Base-by-base conservation (phyloP, 2,888 invertebrate genomes). In the Pheosia tremula region DNA sequence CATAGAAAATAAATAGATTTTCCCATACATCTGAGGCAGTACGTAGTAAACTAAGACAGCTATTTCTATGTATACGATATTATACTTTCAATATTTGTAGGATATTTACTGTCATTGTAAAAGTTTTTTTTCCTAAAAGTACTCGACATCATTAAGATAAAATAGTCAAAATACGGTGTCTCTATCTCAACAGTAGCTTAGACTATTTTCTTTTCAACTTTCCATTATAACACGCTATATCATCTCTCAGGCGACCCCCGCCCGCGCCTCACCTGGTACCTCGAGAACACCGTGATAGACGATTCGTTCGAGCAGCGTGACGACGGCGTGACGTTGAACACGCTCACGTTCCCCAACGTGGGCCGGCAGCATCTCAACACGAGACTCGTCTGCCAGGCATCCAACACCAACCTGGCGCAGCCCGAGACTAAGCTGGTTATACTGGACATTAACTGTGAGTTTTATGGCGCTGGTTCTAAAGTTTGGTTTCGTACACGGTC, bases 391-490 rank as follows among this genome's bases (percentile, higher is more conserved):
- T 98, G 98, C 90, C 97, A 97, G 89, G 98, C 98, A 36, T 96
- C 96, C 81, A 98, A 98, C 90, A 98, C 97, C 75, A 97, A 97
- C 86, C 93, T 97, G 75, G 96, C 96, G 53, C 95, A 95, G 54
- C 97, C 98, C 24, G 95, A 96, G 81, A 95, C 96, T 68, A 97
- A 96, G 84, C 95, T 96, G 64, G 95, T 97, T 80, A 96, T 97
- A 74, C 93, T 98, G 85, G 97, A 98, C 87, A 95, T 98, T 71
- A 97, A 98, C 88, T 94, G 98, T 98, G 93, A 97, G 98, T 97
- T 83, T 45, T 5, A 47, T 47, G 5, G 9, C 0, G 5, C 6
- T 8, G 8, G 8, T 41, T 41, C 41, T 41, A 7, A 3, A 41
- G 5, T 41, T 41, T 41, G 8, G 0, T 41, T 24, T 24, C 24